These are phyloP conservation scores for Lithophane leautieri DNA, from an alignment of 2,888 invertebrate species.

Conservation along the genomic window DNA sequence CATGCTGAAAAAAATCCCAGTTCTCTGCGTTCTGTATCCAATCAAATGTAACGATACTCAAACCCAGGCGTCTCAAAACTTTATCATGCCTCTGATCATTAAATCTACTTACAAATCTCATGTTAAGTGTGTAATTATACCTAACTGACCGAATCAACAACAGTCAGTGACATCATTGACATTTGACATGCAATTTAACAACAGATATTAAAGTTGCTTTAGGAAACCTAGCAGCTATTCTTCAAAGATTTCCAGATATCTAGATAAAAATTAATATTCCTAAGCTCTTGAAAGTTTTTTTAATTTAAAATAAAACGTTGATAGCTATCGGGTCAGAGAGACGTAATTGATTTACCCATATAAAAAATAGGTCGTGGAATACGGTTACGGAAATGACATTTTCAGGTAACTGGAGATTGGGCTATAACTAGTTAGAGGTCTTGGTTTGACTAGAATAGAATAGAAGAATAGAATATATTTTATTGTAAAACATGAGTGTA, in stretches of 20 bases:
- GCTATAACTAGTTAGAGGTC: background rate
- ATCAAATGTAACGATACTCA: too few species aligned
- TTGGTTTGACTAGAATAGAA: too few species aligned
- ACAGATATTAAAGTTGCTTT: background rate
- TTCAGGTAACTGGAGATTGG: background rate
- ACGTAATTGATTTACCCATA: conserved; percentile 16
- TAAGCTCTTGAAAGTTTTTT: background rate
- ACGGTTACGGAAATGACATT: background rate
- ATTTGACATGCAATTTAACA: background rate
- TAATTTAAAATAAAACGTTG: background rate
- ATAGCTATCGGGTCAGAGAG: conserved; percentile 2
- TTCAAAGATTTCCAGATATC: background rate
- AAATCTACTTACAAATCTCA: too few species aligned
- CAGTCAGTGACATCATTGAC: too few species aligned
- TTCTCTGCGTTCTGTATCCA: too few species aligned
- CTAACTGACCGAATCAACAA: too few species aligned
- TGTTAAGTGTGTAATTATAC: too few species aligned
- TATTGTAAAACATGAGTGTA: too few species aligned
- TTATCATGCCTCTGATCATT: too few species aligned
- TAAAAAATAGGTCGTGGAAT: conserved; percentile 1
- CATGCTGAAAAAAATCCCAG: too few species aligned
- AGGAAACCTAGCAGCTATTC: background rate
- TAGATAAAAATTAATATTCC: background rate
- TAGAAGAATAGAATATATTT: too few species aligned
- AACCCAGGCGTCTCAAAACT: too few species aligned